phyloP scores from a whole-genome alignment of 2,113 vertebrate species.

The Heterocephalus glaber region DNA sequence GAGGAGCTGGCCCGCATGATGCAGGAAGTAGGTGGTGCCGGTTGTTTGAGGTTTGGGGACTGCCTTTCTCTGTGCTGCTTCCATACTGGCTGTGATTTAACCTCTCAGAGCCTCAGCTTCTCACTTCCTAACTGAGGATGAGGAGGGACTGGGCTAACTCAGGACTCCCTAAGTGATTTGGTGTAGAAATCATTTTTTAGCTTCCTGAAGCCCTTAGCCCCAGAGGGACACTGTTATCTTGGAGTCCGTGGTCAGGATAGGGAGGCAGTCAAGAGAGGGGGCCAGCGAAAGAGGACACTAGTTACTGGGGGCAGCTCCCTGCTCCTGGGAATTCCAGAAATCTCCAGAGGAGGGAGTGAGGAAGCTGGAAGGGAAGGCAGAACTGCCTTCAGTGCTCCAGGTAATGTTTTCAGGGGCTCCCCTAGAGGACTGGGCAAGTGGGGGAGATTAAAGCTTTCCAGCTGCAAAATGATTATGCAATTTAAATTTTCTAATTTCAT shows the following conservation, averaged over 20 bases:
- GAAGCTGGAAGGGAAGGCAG: neutral
- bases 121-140: neutral
- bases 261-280: neutral
- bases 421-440: neutral
- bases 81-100: neutral
- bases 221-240: too few species aligned
- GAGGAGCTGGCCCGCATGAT: conserved; percentile 67
- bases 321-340: neutral
- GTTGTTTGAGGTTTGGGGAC: neutral
- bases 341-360: neutral
- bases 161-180: neutral
- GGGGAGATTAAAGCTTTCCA: neutral
- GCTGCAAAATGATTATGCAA: neutral
- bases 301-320: neutral
- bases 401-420: neutral
- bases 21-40: conserved; percentile 78
- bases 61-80: neutral
- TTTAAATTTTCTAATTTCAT: conserved; percentile 51
- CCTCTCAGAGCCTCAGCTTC: neutral
- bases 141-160: neutral
- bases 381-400: neutral
- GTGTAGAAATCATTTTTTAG: neutral
- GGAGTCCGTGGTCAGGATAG: neutral
- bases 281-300: neutral
- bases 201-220: neutral